Conservation (phyloP, 2,888 invertebrate species). For the Caenorhabditis afra region DNA sequence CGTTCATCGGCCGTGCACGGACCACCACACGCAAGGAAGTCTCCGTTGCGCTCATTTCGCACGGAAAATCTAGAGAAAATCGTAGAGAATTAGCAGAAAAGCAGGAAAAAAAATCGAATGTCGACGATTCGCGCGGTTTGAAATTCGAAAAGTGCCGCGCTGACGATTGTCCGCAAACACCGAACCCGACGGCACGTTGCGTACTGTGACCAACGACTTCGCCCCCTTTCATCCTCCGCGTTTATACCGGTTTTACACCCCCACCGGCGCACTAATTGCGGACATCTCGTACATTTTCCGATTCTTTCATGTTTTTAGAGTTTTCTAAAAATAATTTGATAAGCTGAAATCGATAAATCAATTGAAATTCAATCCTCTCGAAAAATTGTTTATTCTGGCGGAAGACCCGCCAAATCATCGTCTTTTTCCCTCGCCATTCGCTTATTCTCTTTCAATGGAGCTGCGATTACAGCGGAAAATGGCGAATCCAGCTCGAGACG, state of each 20-base stretch:
- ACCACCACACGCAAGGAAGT: slow-evolving; percentile 55
- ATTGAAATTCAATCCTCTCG: slow-evolving; percentile 3
- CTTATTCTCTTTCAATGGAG: no score
- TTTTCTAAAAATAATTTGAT: slow-evolving; percentile 12
- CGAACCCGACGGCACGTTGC: slow-evolving; percentile 21
- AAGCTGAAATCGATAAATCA: not conserved
- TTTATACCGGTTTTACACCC: slow-evolving; percentile 16
- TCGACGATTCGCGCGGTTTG: not conserved
- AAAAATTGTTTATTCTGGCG: not conserved
- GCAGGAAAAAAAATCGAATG: not conserved
- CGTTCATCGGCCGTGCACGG: slow-evolving; percentile 59
- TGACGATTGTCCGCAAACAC: slow-evolving; percentile 11
- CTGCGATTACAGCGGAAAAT: slow-evolving; percentile 47
- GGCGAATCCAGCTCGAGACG: slow-evolving; percentile 68
- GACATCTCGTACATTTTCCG: not conserved
- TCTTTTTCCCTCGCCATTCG: not conserved
- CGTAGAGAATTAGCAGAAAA: not conserved
- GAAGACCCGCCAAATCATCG: not conserved
- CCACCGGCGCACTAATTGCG: slow-evolving; percentile 13
- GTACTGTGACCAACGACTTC: slow-evolving; percentile 7
- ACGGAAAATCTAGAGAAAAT: not conserved
- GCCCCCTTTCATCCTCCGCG: not conserved
- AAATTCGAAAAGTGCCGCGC: slow-evolving; percentile 20
- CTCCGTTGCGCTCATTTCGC: slow-evolving; percentile 38
- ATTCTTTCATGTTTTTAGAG: slow-evolving; percentile 6